phyloP scores from a whole-genome alignment of 2,797 vertebrate genomes.

The Lates japonicus region DNA sequence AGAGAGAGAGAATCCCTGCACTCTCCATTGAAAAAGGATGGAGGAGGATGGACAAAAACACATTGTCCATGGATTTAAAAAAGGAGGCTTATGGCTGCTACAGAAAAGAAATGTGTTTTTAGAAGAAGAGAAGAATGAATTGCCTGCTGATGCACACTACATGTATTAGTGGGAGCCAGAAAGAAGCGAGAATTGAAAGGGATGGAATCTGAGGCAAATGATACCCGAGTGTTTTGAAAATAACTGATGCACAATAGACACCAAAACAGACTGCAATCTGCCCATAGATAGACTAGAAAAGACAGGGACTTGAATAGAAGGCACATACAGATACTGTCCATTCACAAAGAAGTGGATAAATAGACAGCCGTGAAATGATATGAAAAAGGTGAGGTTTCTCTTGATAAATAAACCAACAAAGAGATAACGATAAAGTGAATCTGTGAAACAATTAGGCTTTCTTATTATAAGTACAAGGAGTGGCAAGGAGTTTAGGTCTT shows the following conservation, averaged over 20 bases:
- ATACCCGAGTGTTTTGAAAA: slow-evolving; percentile 81
- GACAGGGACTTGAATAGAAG: slow-evolving; percentile 72
- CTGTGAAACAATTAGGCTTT: slow-evolving; percentile 59
- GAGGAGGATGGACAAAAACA: slow-evolving; percentile 87
- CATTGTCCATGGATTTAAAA: slow-evolving; percentile 92
- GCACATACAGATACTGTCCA: slow-evolving; percentile 80
- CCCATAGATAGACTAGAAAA: slow-evolving; percentile 73
- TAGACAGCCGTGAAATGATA: slow-evolving; percentile 79
- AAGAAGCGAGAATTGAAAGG: slow-evolving; percentile 69
- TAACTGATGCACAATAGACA: slow-evolving; percentile 83
- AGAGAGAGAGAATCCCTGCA: slow-evolving; percentile 72
- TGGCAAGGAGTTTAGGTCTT: background rate
- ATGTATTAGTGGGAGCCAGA: slow-evolving; percentile 72
- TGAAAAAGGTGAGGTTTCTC: slow-evolving; percentile 72
- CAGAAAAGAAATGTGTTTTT: slow-evolving; percentile 80
- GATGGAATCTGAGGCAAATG: slow-evolving; percentile 83
- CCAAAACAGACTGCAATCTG: slow-evolving; percentile 81
- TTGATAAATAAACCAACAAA: slow-evolving; percentile 72
- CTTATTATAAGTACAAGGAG: slow-evolving; percentile 31
- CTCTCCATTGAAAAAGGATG: slow-evolving; percentile 84
- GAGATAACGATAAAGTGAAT: slow-evolving; percentile 55
- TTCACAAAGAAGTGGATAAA: slow-evolving; percentile 70
- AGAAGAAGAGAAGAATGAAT: slow-evolving; percentile 79
- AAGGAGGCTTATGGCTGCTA: slow-evolving; percentile 84
- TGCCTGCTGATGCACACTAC: slow-evolving; percentile 80